These are phyloP conservation scores for Ostrea denselamellosa DNA, from an alignment of 1,140 invertebrate species.

Conservation along the genomic window DNA sequence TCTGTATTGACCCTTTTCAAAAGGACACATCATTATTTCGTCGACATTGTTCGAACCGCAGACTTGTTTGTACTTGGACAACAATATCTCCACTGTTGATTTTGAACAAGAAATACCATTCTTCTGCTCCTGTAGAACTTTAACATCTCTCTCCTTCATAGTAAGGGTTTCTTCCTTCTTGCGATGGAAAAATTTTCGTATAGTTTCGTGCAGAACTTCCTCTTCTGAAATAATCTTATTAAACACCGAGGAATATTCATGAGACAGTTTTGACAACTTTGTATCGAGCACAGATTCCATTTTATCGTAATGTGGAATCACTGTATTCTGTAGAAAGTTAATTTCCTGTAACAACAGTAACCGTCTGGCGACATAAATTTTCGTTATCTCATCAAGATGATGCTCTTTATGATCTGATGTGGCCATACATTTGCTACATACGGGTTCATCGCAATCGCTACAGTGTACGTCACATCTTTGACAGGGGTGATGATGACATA, in stretches of 20 bases:
- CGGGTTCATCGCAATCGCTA: not conserved
- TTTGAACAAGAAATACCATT: conserved; percentile 6
- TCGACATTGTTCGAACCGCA: conserved; percentile 8
- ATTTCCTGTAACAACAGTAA: not conserved
- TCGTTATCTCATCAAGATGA: not conserved
- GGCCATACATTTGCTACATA: conserved; percentile 3
- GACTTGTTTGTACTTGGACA: conserved; percentile 4
- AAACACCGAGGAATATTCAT: not conserved
- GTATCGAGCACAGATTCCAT: not conserved
- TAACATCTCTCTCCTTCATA: not conserved
- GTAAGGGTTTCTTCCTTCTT: not conserved
- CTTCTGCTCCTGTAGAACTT: not conserved
- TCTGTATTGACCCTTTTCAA: conserved; percentile 20
- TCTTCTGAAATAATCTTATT: conserved; percentile 18
- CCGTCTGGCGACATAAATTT: not conserved
- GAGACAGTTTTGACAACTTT: not conserved
- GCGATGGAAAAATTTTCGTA: not conserved
- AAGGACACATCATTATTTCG: not conserved
- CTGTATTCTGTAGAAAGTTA: not conserved
- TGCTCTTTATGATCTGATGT: not conserved
- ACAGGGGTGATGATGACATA: not conserved
- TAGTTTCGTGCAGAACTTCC: not conserved
- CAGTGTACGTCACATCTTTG: not conserved
- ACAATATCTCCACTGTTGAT: not conserved
- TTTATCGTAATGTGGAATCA: not conserved